Conservation (phyloP, 2,113 vertebrate genomes). For the Hippopotamus amphibius region DNA sequence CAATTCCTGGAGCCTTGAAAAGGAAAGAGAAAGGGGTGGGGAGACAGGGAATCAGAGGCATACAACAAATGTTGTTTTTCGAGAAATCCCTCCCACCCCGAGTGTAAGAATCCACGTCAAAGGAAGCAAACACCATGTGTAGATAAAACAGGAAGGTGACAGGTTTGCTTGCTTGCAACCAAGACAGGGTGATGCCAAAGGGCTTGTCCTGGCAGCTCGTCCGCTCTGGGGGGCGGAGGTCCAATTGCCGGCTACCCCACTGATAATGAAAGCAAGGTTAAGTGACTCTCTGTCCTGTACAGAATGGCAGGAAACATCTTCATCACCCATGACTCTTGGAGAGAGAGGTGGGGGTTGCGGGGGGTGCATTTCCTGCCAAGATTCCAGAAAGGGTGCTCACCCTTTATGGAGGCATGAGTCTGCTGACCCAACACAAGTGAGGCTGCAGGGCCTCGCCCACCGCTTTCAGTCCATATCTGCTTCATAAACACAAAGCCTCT, state of each 20-base stretch:
- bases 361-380: conserved; percentile 60
- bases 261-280: conserved; percentile 77
- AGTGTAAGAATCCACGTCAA: conserved; percentile 78
- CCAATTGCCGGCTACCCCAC: neutral
- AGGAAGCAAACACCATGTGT: conserved; percentile 77
- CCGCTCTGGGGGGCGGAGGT: conserved; percentile 17
- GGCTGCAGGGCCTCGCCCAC: neutral
- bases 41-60: conserved; percentile 44
- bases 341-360: neutral
- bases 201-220: neutral
- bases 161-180: conserved; percentile 70
- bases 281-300: conserved; percentile 60
- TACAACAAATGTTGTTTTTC: conserved; percentile 62
- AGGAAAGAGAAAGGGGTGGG: conserved; percentile 77
- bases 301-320: conserved; percentile 87
- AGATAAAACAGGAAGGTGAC: conserved; percentile 78
- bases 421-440: conserved; percentile 12
- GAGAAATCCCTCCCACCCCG: conserved; percentile 71
- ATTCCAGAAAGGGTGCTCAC: conserved; percentile 66
- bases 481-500: conserved; percentile 67
- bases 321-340: conserved; percentile 57
- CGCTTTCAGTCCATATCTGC: conserved; percentile 41
- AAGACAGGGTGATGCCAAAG: neutral
- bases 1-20: conserved; percentile 64
- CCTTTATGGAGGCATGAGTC: neutral